Base-by-base conservation (phyloP, 2,888 invertebrate genomes). In the Ophioninae sp. region DNA sequence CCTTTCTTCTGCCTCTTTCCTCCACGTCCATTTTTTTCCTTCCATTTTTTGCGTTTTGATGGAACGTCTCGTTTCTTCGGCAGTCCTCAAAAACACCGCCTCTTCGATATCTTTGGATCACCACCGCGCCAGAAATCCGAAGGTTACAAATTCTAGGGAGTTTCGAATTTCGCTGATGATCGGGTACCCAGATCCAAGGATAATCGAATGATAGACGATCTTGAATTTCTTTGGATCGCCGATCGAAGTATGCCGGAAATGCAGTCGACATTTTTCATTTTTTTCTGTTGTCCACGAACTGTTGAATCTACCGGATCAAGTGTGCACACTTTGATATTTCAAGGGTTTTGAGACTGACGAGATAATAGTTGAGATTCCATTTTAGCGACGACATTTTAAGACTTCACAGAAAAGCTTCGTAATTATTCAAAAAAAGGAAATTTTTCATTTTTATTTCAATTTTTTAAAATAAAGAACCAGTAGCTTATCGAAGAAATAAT, bases 1-100 rank as follows among this genome's bases (percentile, higher is more conserved):
- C 8, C 58, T 20, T 64, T 41, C 64, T 20, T 51, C 22, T 67
- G 23, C 67, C 76, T 30, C 59, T 68, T n/a, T 10, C 76, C 5
- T 13, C 23, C 9, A 0, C 9, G 8, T 61, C 22, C 23, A 22
- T 23, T 37, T 51, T 51, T 17, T 10, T 30, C 30, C 13, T 51
- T 13, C 13, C 5, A 10, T 13, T 51, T 51, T 51, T 51, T 51
- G 5, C 13, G 13, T 51, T 51, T 51, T 13, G 10, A 51, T 51
- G 51, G 3, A 10, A 51, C 51, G 51, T 51, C 51, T 9, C 13
- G 13, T 51, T 0, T 51, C 51, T 2, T 13, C 5, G 13, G 51
- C 51, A 44, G 10, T 3, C 13, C 44, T 44, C 44, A 44, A 44
- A 9, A 44, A 10, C 44, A 2, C 44, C 51, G 10, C 51, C 51